Evolutionary conservation across 2,113 vertebrate species (phyloP).

Genomic region (Phyllostomus discolor): DNA sequence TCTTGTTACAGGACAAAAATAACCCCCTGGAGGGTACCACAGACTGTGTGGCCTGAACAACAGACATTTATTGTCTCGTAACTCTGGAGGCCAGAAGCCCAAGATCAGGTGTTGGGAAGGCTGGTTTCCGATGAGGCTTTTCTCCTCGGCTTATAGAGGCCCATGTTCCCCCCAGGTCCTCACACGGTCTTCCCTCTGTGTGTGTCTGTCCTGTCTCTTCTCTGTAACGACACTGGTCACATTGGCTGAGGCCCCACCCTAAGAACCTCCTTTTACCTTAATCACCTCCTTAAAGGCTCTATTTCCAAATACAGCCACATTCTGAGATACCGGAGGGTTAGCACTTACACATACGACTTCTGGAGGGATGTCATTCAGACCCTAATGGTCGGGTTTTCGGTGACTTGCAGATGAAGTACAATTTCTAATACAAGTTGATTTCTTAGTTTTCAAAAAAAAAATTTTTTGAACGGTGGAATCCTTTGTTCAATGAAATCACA

Average conservation of each 20-base stretch:
- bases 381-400: not conserved
- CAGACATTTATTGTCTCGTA: no score
- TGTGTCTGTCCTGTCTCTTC: not conserved
- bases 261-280: not conserved
- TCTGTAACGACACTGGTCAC: not conserved
- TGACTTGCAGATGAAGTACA: not conserved
- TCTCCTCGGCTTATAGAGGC: no score
- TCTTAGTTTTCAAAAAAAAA: not conserved
- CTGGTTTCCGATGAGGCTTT: no score
- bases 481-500: not conserved
- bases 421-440: not conserved
- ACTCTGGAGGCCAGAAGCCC: no score
- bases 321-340: not conserved
- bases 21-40: no score
- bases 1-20: not conserved
- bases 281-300: not conserved
- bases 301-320: not conserved
- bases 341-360: not conserved
- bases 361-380: no score
- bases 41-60: no score
- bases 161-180: no score
- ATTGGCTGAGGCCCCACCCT: not conserved
- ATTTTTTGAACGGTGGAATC: not conserved
- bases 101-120: no score
- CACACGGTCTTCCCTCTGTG: no score